A percentile compares a stretch with the other conserved stretches of the same genome.
Evolutionary conservation across 2,797 vertebrate species (phyloP).

Genomic region (Zonotrichia albicollis): DNA sequence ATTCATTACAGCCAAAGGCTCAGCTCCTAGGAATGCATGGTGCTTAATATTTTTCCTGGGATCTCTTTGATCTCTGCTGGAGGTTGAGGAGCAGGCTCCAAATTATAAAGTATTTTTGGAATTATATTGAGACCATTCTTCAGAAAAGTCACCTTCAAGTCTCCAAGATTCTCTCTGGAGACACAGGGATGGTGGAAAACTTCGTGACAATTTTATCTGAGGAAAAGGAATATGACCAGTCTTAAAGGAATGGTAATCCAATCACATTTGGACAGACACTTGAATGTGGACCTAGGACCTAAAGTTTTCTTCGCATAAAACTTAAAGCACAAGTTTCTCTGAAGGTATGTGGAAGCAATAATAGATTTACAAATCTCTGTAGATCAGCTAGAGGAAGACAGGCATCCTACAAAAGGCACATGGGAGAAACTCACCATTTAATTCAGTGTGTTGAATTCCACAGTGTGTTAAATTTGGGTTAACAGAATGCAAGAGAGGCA

Average conservation of each 20-base stretch:
- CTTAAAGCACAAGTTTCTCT: background rate
- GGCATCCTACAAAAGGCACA: background rate
- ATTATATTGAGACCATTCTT: conserved; percentile 14
- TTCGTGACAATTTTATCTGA: background rate
- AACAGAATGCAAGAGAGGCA: background rate
- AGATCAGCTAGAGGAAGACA: background rate
- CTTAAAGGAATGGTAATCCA: background rate
- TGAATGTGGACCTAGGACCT: background rate
- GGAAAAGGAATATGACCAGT: background rate
- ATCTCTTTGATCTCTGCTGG: conserved; percentile 43
- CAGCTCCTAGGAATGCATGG: conserved; percentile 26
- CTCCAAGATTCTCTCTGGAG: background rate
- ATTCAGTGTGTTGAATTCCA: background rate
- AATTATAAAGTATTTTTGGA: conserved; percentile 52
- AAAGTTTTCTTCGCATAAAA: background rate
- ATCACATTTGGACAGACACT: background rate
- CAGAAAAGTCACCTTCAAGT: conserved; percentile 41
- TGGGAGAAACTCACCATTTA: background rate
- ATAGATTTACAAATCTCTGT: background rate
- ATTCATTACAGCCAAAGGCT: conserved; percentile 45
- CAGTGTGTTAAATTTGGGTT: background rate
- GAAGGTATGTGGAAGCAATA: background rate
- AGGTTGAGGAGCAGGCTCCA: conserved; percentile 36
- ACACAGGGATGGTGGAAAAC: background rate
- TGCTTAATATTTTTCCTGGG: conserved; percentile 20